A percentile compares a stretch with the other conserved stretches of the same genome.
These are phyloP conservation scores for Alsophila aescularia DNA, from an alignment of 2,888 invertebrate genomes.

Conservation along the genomic window DNA sequence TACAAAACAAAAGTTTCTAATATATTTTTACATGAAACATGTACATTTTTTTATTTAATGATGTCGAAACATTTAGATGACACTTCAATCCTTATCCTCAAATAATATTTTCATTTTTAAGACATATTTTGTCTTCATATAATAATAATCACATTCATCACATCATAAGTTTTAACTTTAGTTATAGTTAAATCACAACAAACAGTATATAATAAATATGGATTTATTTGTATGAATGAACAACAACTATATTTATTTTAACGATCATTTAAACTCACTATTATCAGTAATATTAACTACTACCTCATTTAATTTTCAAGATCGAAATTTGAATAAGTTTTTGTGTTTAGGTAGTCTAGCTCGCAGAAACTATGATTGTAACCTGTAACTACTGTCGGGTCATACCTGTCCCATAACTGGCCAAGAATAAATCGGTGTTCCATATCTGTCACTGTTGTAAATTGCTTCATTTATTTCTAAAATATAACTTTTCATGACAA, in stretches of 20 bases:
- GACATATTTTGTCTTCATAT: not conserved
- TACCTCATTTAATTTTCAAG: not conserved
- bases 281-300: not conserved
- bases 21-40: not conserved
- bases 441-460: conserved; percentile 3
- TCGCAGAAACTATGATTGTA: not conserved
- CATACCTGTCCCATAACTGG: conserved; percentile 2
- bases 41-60: conserved; percentile 1
- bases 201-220: conserved; percentile 28
- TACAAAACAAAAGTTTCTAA: not conserved
- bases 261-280: conserved; percentile 17
- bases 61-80: not conserved
- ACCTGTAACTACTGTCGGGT: not conserved
- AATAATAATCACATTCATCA: conserved; percentile 14
- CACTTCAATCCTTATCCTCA: not conserved
- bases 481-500: conserved; percentile 15
- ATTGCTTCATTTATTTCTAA: conserved; percentile 7
- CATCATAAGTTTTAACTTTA: conserved; percentile 5
- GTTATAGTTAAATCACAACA: conserved; percentile 26
- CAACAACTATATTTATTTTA: conserved; percentile 22
- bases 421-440: conserved; percentile 11
- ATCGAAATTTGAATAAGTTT: not conserved
- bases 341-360: conserved; percentile 1
- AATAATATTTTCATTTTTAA: not conserved
- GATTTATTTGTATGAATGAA: conserved; percentile 16